Base-by-base conservation (phyloP, 2,888 invertebrate species). In the Blera fallax region DNA sequence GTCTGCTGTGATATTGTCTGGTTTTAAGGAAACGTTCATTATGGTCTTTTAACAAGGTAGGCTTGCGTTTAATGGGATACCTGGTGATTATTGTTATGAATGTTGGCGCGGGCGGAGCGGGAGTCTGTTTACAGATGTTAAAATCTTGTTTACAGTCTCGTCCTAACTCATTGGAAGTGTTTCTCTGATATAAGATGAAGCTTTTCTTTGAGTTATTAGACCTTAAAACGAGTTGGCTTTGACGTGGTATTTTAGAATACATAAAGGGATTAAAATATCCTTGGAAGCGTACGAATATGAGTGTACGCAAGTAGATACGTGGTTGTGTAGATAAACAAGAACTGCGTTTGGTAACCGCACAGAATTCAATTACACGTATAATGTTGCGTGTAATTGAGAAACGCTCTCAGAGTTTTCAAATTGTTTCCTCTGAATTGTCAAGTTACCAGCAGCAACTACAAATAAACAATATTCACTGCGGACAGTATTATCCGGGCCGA, bases 1-100 rank as follows among this genome's bases (percentile, higher is more conserved):
- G 27, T 50, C 48, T 34, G 60, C 60, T 77, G 69, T 60, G 77
- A 69, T 69, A 60, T 40, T 76, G 37, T 76, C 45, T 48, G 48
- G 37, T 18, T 54, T 54, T 45, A 32, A 43, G 24, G 21, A 18
- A 64, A 32, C n/a, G 16, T 24, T 50, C 37, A 60, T 69, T 52
- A 52, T 11, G 40, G 37, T 11, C 29, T 40, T 67, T 48, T 40
- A 64, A 56, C 76, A 76, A 34, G 37, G 24, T 11, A 21, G n/a
- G 24, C 27, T 37, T 56, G 37, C 11, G 24, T 56, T 58, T 45
- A 65, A 65, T 65, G 18, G 34, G 27, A 48, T 76, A 56, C 54
- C 45, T 48, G 56, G 45, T 48, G 54, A 76, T 58, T 60, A 73
- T 73, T 62, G 50, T 62, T 56, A 48, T n/a, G 43, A 8, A 40